Conservation (phyloP, 2,113 vertebrate species). For the Phoxinus phoxinus region DNA sequence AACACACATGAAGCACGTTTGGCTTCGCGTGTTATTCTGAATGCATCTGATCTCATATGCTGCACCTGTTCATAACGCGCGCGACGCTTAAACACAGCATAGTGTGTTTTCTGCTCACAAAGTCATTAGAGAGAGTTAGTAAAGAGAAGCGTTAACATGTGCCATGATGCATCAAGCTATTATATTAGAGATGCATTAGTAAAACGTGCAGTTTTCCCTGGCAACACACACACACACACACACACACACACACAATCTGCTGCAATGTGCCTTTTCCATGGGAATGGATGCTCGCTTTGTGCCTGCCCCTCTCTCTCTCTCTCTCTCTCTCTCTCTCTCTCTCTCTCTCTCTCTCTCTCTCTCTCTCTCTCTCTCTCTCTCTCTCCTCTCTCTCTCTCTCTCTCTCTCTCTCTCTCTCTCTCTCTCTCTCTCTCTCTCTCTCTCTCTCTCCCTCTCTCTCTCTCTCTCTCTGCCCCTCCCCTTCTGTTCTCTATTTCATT, state of each 20-base stretch:
- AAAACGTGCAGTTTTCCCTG: not conserved
- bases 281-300: constrained; percentile 56
- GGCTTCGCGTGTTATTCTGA: not conserved
- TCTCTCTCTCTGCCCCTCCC: constrained; percentile 35
- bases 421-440: not conserved
- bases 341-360: constrained; percentile 18
- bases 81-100: not conserved
- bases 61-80: no score
- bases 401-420: constrained; percentile 28
- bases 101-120: not conserved
- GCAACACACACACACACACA: constrained; percentile 19
- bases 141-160: not conserved
- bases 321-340: constrained; percentile 29
- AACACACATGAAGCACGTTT: not conserved
- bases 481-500: constrained; percentile 34
- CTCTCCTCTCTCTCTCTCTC: constrained; percentile 21
- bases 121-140: not conserved
- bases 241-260: constrained; percentile 2
- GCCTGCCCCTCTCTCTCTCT: constrained; percentile 2
- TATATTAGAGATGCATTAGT: not conserved
- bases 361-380: constrained; percentile 28
- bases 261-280: constrained; percentile 62
- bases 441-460: constrained; percentile 37
- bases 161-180: not conserved
- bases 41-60: not conserved